A percentile compares a stretch with the other conserved stretches of the same genome.
Conservation (phyloP, 2,888 invertebrate genomes). For the Caenorhabditis sulstoni region DNA sequence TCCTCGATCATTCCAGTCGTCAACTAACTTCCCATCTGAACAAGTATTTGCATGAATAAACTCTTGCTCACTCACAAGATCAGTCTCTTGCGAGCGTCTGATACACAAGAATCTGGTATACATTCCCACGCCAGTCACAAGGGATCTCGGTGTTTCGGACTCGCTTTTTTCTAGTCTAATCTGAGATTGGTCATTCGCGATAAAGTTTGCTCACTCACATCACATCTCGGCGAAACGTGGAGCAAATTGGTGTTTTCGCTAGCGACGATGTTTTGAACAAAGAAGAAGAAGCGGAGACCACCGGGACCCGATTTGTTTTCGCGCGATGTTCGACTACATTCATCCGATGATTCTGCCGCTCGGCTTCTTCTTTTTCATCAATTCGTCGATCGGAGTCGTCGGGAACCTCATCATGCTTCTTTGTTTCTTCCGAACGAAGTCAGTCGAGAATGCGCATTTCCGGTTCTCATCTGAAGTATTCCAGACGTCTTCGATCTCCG, state of each 20-base stretch:
- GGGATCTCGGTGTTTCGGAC: constrained; percentile 23
- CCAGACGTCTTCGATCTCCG: constrained; percentile 54
- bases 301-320: not conserved
- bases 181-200: constrained; percentile 2
- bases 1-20: constrained; percentile 19
- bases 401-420: constrained; percentile 57
- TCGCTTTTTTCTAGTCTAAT: constrained; percentile 47
- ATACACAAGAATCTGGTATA: constrained; percentile 4
- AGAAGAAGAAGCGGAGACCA: not conserved
- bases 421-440: constrained; percentile 55
- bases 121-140: constrained; percentile 45
- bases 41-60: constrained; percentile 10
- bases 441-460: not conserved
- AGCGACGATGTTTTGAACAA: not conserved
- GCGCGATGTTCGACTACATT: constrained; percentile 53
- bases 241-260: constrained; percentile 3
- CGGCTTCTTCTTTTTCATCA: constrained; percentile 59
- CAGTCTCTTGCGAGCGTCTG: not conserved
- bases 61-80: not conserved
- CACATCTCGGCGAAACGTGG: not conserved
- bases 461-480: no score
- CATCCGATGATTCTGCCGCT: constrained; percentile 59
- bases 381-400: constrained; percentile 51
- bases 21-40: constrained; percentile 20
- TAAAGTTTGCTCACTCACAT: not conserved